Base-by-base conservation (phyloP, 2,113 vertebrate species). In the Oceanodroma tethys region DNA sequence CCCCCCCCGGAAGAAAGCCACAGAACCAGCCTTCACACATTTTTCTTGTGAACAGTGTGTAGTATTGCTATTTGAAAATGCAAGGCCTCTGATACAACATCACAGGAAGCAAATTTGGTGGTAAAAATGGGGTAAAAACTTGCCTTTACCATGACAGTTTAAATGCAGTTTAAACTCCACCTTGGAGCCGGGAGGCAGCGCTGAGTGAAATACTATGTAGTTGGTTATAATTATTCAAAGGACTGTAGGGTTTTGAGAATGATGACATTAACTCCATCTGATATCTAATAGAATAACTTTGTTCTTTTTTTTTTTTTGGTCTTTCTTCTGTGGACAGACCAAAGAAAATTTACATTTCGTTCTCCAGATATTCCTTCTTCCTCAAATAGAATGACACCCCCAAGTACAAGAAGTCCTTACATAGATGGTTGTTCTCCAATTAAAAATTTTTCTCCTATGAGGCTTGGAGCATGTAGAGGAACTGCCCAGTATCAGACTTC, bases 381-480 rank as follows among this genome's bases (percentile, higher is more conserved):
- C 62, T 97, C 98, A n/a, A 97, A 98, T 16, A 96, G 96, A 45
- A 85, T 98, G 60, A 96, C 96, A 72, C 80, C 98, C 9, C 97
- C 98, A 34, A 96, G 58, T 79, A 97, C 97, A 26, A 97, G 97
- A 97, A 99, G 99, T 96, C 99, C 99, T 16, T 99, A 98, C 7
- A 98, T 99, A 48, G 99, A 99, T 86, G 99, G 99, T 38, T 99
- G 99, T 95, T 99, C 99, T 85, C 99, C 99, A 26, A 99, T 99
- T 92, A 99, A 98, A 74, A 99, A 98, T 70, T 98, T 97, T 79
- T 99, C 99, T 86, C 99, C 99, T 14, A 88, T 98, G 86, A 98
- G 98, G 62, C 81, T 98, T 16, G 96, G 98, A 88, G 91, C 97
- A 23, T 98, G 97, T 43, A 96, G 96, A 85, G 98, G 98, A 88